phyloP scores from a whole-genome alignment of 2,113 vertebrate genomes.

The Tringa solitaria region DNA sequence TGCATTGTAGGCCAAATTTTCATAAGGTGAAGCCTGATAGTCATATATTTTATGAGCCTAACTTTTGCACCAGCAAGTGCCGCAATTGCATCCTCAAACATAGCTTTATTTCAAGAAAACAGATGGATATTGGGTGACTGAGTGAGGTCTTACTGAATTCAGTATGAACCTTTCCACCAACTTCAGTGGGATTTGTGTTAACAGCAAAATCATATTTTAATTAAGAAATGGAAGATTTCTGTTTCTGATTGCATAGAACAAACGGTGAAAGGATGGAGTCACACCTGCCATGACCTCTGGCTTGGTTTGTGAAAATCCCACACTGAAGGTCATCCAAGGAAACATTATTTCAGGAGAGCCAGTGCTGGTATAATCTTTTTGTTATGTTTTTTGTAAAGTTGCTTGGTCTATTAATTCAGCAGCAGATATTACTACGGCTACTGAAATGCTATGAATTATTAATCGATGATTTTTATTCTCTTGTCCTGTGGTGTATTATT shows the following conservation, averaged over 20 bases:
- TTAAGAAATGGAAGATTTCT: not conserved
- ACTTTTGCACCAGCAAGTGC: not conserved
- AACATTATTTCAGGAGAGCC: not conserved
- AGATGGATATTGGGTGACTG: not conserved
- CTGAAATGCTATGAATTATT: slow-evolving; percentile 34
- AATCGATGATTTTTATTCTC: slow-evolving; percentile 1
- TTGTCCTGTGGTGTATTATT: slow-evolving; percentile 7
- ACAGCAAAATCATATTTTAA: not conserved
- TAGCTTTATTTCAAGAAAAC: not conserved
- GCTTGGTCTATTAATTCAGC: not conserved
- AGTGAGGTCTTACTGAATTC: not conserved
- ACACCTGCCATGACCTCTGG: not conserved
- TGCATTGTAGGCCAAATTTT: not conserved
- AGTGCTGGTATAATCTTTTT: not conserved
- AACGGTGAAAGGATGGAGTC: not conserved
- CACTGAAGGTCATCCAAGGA: not conserved
- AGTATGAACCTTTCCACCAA: not conserved
- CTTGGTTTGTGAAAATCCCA: not conserved
- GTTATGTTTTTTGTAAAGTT: not conserved
- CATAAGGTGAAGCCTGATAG: not conserved
- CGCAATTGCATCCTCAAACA: not conserved
- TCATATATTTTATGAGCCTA: not conserved
- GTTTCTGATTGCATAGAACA: not conserved
- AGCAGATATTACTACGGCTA: not conserved
- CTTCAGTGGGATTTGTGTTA: not conserved